Conservation (phyloP, 2,113 vertebrate genomes). For the Romanogobio albipinnatus region DNA sequence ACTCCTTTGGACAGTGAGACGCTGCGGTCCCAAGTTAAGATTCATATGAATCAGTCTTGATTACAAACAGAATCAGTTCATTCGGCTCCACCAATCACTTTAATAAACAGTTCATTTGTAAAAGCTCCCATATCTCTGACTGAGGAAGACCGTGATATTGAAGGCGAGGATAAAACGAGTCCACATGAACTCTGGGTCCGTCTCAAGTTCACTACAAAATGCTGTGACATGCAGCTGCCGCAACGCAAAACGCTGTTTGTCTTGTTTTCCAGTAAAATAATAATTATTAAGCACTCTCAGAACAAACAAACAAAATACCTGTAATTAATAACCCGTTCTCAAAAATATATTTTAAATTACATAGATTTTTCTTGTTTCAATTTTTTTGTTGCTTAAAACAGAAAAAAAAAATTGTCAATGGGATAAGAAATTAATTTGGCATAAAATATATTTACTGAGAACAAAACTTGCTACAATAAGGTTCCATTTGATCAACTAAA, state of each 20-base stretch:
- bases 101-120: neutral
- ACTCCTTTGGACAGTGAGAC: slow-evolving; percentile 3
- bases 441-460: neutral
- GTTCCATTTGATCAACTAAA: neutral
- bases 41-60: neutral
- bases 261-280: neutral
- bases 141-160: neutral
- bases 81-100: neutral
- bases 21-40: neutral
- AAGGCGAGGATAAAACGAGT: neutral
- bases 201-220: neutral
- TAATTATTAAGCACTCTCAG: neutral
- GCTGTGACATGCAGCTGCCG: neutral
- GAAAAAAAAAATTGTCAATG: too few species aligned
- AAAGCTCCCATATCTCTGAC: neutral
- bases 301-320: too few species aligned
- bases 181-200: neutral
- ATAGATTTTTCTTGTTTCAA: neutral
- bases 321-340: too few species aligned
- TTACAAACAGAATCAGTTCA: slow-evolving; percentile 8
- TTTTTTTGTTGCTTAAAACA: neutral
- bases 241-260: neutral
- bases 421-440: neutral
- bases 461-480: neutral
- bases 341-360: neutral